phyloP scores from a whole-genome alignment of 2,113 vertebrate species.

The Gasterosteus aculeatus region DNA sequence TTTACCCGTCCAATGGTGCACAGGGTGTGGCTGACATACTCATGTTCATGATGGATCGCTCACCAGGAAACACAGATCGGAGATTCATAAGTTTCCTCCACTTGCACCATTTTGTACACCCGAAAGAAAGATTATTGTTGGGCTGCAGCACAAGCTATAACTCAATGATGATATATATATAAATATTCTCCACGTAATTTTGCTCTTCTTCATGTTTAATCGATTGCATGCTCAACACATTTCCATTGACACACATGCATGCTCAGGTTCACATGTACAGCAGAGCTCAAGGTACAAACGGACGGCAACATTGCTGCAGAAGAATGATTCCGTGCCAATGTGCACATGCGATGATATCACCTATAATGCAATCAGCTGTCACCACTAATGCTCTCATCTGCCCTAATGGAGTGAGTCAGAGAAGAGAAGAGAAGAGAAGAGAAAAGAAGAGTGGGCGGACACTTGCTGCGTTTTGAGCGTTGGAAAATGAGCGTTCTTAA shows the following conservation, averaged over 20 bases:
- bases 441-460: slow-evolving; percentile 19
- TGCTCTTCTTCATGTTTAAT: background rate
- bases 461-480: slow-evolving; percentile 57
- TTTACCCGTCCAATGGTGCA: slow-evolving; percentile 20
- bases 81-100: slow-evolving; percentile 47
- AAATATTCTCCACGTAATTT: background rate
- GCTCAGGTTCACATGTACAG: background rate
- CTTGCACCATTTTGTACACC: slow-evolving; percentile 9
- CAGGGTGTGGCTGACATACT: slow-evolving; percentile 16
- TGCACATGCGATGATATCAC: slow-evolving; percentile 51
- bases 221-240: background rate
- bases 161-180: background rate
- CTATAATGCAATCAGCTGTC: slow-evolving; percentile 68
- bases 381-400: slow-evolving; percentile 51
- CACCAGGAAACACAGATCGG: slow-evolving; percentile 20
- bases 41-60: slow-evolving; percentile 48
- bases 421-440: slow-evolving; percentile 21
- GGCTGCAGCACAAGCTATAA: background rate
- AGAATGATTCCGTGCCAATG: background rate
- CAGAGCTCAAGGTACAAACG: background rate
- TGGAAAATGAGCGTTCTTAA: slow-evolving; percentile 64
- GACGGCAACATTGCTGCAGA: background rate
- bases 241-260: background rate
- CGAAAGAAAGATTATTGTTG: slow-evolving; percentile 16
- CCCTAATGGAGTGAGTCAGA: slow-evolving; percentile 51